Evolutionary conservation across 2,888 invertebrate species (phyloP), one percentile per base, ranked within the genome.

Genomic region (Nomada fucata): DNA sequence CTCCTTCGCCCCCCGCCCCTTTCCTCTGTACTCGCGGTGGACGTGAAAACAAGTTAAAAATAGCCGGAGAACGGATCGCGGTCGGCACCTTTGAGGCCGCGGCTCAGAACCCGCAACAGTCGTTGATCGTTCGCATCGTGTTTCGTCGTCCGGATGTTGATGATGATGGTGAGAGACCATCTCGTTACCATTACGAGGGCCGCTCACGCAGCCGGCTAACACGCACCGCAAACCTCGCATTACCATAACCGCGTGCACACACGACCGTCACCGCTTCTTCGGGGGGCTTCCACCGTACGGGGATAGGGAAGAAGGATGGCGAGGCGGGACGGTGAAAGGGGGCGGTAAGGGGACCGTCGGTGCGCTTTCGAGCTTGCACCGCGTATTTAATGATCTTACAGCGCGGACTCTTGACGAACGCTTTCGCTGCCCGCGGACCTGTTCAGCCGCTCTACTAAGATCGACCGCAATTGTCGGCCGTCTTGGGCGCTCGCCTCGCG

Each of bases 111-210:
- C 80, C 73, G 82, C 77, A 78, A 76, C 81, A 83, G 86, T 88
- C 89, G 89, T 87, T 89, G 88, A 86, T 89, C 88, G 89, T 89
- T 90, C 89, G 82, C 90, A 89, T 90, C 89, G 90, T 80, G 86
- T 87, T 89, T 89, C 88, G 86, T 88, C 86, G 89, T 90, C 87
- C 89, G 90, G 89, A 87, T 90, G 89, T 87, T 90, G 90, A 89
- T 90, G 89, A 89, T 89, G 89, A 90, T 89, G 89, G 88, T 89
- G 90, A 90, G 87, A 86, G 86, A 86, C 80, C 86, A 84, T 89
- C 89, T 89, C 90, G 90, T 89, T 89, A 89, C 87, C 90, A 90
- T 89, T 90, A 89, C 88, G 86, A 89, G 85, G 86, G 82, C 87
- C 84, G 88, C 85, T 83, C 86, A 85, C 88, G 86, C 90, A 89